Evolutionary conservation across 2,888 invertebrate genomes (phyloP).

Genomic region (Eristalis pertinax): DNA sequence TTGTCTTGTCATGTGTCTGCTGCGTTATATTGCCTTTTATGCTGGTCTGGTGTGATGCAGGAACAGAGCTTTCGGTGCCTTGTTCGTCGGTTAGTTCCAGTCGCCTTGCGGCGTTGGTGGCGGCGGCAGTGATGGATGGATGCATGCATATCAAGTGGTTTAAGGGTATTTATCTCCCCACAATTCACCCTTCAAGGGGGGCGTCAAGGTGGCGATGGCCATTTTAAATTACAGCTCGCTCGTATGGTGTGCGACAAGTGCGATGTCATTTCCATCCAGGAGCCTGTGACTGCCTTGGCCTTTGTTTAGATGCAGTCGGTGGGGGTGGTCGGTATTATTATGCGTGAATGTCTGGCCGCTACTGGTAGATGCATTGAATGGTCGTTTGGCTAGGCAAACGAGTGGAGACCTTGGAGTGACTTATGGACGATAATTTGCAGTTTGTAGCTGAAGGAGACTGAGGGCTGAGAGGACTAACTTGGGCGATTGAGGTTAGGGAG

Average conservation of each 20-base stretch:
- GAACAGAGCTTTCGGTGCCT: slow-evolving; percentile 45
- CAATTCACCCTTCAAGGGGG: neutral
- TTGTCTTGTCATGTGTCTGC: slow-evolving; percentile 66
- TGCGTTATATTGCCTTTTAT: slow-evolving; percentile 56
- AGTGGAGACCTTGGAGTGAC: slow-evolving; percentile 34
- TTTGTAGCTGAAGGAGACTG: slow-evolving; percentile 1
- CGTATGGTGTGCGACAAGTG: neutral
- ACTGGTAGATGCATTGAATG: slow-evolving; percentile 47
- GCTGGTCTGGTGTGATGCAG: slow-evolving; percentile 21
- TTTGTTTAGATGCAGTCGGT: neutral
- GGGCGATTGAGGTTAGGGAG: neutral
- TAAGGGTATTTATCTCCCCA: slow-evolving; percentile 59
- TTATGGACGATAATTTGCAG: slow-evolving; percentile 37
- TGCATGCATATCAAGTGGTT: slow-evolving; percentile 54
- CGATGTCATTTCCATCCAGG: slow-evolving; percentile 9
- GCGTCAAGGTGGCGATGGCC: slow-evolving; percentile 18
- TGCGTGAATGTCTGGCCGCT: neutral
- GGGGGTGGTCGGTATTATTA: neutral
- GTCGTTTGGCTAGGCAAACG: slow-evolving; percentile 40
- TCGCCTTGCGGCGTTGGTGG: slow-evolving; percentile 32
- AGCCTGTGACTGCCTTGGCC: neutral
- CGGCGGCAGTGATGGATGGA: slow-evolving; percentile 36
- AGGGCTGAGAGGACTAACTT: neutral
- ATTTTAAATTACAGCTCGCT: slow-evolving; percentile 54
- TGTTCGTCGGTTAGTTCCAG: slow-evolving; percentile 51